A percentile compares a stretch with the other conserved stretches of the same genome.
Conservation (phyloP, 2,797 vertebrate species). For the Artibeus jamaicensis region DNA sequence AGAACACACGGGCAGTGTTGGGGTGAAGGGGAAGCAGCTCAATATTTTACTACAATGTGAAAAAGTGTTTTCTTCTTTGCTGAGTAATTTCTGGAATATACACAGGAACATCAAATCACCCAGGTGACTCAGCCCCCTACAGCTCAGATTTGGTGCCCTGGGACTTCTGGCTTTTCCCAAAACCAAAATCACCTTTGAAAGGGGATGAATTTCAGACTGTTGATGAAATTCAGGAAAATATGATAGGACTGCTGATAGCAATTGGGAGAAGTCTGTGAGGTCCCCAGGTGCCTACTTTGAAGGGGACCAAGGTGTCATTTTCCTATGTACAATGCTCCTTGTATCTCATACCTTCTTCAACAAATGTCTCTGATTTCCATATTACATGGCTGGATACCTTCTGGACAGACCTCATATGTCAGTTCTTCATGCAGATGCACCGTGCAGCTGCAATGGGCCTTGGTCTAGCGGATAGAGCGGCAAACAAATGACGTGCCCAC, state of each 20-base stretch:
- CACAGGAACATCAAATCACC: background rate
- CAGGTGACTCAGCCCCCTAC: background rate
- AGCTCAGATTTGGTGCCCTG: background rate
- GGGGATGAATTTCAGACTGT: background rate
- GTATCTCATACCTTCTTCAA: background rate
- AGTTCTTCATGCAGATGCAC: background rate
- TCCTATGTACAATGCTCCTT: background rate
- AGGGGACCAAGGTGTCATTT: too few relatives aligned
- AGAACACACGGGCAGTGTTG: background rate
- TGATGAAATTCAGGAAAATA: background rate
- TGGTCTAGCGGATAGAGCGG: background rate
- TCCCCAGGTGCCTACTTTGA: background rate
- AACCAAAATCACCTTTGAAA: background rate
- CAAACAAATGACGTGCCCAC: background rate
- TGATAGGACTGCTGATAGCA: background rate
- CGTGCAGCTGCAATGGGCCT: background rate
- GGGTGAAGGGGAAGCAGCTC: background rate
- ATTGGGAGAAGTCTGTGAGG: background rate
- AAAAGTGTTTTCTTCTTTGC: background rate
- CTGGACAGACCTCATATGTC: background rate
- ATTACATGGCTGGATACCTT: background rate
- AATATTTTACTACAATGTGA: background rate
- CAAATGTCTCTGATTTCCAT: background rate
- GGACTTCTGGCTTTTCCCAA: background rate
- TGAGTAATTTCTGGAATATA: background rate